Evolutionary conservation across 2,113 vertebrate species (phyloP).

Genomic region (Motacilla tschutschensis): DNA sequence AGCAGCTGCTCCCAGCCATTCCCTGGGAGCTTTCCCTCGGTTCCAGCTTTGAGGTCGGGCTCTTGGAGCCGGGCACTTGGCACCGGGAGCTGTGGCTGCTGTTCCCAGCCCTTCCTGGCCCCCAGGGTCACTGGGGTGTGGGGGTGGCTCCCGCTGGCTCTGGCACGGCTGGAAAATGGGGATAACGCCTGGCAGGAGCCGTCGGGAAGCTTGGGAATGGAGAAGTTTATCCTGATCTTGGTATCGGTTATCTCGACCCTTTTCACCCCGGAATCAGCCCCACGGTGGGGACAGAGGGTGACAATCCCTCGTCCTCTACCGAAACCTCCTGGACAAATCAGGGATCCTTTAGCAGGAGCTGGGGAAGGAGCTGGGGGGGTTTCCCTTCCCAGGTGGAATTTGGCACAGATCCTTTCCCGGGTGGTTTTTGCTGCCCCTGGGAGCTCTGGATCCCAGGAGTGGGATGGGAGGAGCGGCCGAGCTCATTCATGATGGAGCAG

Average conservation of each 20-base stretch:
- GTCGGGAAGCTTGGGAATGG: neutral
- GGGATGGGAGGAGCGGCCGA: neutral
- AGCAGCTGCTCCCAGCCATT: slow-evolving; percentile 47
- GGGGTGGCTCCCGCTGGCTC: neutral
- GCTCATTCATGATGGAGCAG: neutral
- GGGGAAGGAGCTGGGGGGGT: neutral
- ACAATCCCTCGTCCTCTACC: neutral
- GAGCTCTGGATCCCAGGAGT: neutral
- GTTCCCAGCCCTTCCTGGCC: slow-evolving; percentile 46
- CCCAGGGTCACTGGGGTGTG: neutral
- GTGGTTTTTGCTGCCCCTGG: neutral
- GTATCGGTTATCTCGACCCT: accelerated
- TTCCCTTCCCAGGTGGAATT: neutral
- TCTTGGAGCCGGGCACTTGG: slow-evolving; percentile 17
- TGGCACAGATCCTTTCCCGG: accelerated
- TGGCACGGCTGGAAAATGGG: neutral
- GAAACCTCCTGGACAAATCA: neutral
- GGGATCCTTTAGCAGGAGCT: neutral
- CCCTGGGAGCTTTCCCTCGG: slow-evolving; percentile 42
- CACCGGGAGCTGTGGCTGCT: neutral
- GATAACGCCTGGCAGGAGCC: neutral
- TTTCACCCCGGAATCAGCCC: neutral
- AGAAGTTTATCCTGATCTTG: neutral
- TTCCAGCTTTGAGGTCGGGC: slow-evolving; percentile 24
- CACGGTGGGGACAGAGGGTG: neutral